Conservation (phyloP, 2,113 vertebrate species). For the Bufo gargarizans region DNA sequence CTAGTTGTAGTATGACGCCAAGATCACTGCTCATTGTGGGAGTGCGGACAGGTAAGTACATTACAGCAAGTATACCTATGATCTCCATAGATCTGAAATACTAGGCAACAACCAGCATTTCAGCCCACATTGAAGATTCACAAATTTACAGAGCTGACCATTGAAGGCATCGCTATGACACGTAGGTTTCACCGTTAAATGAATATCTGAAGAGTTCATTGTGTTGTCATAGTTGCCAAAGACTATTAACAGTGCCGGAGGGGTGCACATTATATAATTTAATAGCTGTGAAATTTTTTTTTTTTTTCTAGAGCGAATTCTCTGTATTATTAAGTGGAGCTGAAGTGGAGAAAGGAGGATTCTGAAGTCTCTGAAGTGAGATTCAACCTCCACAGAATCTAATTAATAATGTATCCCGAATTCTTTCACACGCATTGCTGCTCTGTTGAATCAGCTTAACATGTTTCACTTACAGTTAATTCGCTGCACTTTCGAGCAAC, state of each 20-base stretch:
- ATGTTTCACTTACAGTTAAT: conserved; percentile 47
- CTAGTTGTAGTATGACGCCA: too few relatives aligned
- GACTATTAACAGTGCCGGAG: background rate
- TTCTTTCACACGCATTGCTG: conserved; percentile 35
- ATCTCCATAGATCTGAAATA: too few relatives aligned
- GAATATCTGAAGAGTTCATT: conserved; percentile 14
- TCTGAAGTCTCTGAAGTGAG: conserved; percentile 28
- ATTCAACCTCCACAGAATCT: conserved; percentile 20
- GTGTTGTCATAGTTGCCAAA: background rate
- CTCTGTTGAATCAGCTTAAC: conserved; percentile 40
- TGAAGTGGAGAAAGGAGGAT: conserved; percentile 16
- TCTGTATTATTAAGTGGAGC: conserved; percentile 14
- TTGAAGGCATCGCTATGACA: background rate
- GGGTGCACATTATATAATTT: conserved; percentile 29
- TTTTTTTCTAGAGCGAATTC: conserved; percentile 17
- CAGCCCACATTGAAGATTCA: background rate
- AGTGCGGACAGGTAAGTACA: too few relatives aligned
- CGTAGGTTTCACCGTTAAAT: background rate
- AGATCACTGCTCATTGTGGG: too few relatives aligned
- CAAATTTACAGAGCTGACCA: background rate
- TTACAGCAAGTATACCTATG: too few relatives aligned
- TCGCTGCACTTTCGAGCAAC: conserved; percentile 35
- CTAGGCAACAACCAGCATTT: background rate
- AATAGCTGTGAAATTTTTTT: conserved; percentile 31
- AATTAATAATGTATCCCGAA: conserved; percentile 45